Base-by-base conservation (phyloP, 2,113 vertebrate species). In the Pithys albifrons region DNA sequence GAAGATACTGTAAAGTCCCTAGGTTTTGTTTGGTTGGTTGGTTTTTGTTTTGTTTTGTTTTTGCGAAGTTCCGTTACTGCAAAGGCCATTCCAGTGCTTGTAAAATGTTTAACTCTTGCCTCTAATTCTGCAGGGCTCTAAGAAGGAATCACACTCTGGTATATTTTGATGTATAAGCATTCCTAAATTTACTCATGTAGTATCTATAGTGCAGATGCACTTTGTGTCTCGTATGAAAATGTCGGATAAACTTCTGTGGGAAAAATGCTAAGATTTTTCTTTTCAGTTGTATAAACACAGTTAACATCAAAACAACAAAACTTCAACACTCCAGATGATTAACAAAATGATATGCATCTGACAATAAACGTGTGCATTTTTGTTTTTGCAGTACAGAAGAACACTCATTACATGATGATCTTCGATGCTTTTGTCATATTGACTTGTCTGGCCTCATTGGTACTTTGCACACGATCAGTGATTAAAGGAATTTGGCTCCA, bases 391-490 rank as follows among this genome's bases (percentile, higher is more conserved):
- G 98, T 98, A 96, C 98, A 98, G 94, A 98, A 98, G 97, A 99
- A 98, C 24, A 98, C 98, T 69, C 98, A 98, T 90, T 98, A 98
- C 87, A 98, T 99, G 81, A 96, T 99, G 98, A 97, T 97, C 33
- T 98, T 99, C 3, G 99, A 99, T 72, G 98, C 97, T n/a, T 95
- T 99, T 92, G 98, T 99, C 84, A 98, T 99, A 96, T 69, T 99
- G 76, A 98, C 96, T 69, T 99, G 99, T 89, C 73, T 99, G 93
- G n/a, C 97, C 51, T 99, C 99, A 0, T 71, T 99, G 91, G 94
- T 98, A 74, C 98, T 99, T 91, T 99, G 99, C 71, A 91, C 91
- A 14, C 97, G 99, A 74, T 99, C 99, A 22, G 97, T 99, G 62
- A 39, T 98, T 95, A 98, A 97, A 61, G 99, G 99, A 75, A 93